Evolutionary conservation across 35 echinoderm and acorn worm species (phyloP), one percentile per base, ranked within the genome.

Genomic region (Ophioderma brevispina): DNA sequence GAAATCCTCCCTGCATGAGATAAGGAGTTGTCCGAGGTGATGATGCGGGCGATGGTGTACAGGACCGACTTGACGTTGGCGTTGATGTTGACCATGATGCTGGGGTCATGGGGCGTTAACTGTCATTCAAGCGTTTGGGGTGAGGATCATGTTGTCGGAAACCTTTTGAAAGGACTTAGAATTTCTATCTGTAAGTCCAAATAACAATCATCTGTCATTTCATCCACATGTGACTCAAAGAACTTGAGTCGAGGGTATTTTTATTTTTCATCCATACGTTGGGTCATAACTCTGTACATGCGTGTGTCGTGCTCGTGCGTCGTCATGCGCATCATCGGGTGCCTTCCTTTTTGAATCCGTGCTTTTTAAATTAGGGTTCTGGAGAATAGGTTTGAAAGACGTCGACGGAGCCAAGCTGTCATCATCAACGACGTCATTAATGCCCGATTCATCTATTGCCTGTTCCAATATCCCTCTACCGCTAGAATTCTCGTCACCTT

Each of bases 181-280:
- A 90, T 80, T 82, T 35, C 79, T 37, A 90, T 84, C 80, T 90
- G 89, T 55, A 90, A 90, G 80, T 90, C 89, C 39, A 90, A 84
- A 90, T 84, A 90, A 84, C 80, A 84, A 77, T 90, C 80, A 64
- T 90, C 89, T 90, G 89, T 90, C 89, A 90, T 63, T 83, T 82
- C 80, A 90, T 90, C 89, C 37, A 90, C 80, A 42, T 84, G 79
- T 64, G 89, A 90, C 80, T 90, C 80, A 77, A 83, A 90, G 70
- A 90, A 90, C 80, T 84, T 84, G 50, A 90, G 55, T 90, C 89
- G 89, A 90, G 89, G 89, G 31, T 43, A 83, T 90, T 63, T 84
- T 32, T 90, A 49, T 84, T 90, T 90, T 84, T 90, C 79, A 84
- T 90, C 80, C 89, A 84, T 75, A 76, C 80, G 63, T 84, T 90